Percentiles rank a stretch among this genome's conserved stretches.
Evolutionary conservation across 2,888 invertebrate genomes (phyloP).

Genomic region (Drosophila pseudotakahashii): DNA sequence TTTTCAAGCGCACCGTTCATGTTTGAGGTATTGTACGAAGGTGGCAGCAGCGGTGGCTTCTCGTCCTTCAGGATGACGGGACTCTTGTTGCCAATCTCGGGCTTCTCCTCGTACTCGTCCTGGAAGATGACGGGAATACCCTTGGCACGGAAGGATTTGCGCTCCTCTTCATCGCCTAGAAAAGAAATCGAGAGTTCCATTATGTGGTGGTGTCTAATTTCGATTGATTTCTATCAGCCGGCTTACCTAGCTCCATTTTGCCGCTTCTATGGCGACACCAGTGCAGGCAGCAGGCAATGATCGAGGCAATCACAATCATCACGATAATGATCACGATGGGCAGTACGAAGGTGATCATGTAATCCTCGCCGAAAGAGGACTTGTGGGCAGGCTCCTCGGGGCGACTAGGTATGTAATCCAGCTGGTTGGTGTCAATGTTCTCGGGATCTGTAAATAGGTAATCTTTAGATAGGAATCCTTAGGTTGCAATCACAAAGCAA

Average conservation of each 20-base stretch:
- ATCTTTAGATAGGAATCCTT: background rate
- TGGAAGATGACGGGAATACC: constrained; percentile 98
- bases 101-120: constrained; percentile 97
- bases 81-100: constrained; percentile 94
- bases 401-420: constrained; percentile 80
- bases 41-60: constrained; percentile 95
- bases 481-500: rapidly evolving
- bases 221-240: too few species aligned
- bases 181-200: constrained; percentile 4
- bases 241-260: constrained; percentile 90
- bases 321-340: constrained; percentile 94
- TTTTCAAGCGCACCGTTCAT: constrained; percentile 79
- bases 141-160: constrained; percentile 92
- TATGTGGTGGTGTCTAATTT: background rate
- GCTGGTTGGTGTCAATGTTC: constrained; percentile 73
- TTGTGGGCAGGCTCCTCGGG: constrained; percentile 82
- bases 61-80: constrained; percentile 98
- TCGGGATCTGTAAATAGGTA: constrained; percentile 57
- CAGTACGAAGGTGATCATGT: constrained; percentile 92
- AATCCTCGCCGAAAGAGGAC: constrained; percentile 86
- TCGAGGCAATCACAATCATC: constrained; percentile 93
- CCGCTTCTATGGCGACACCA: constrained; percentile 92
- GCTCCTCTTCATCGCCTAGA: constrained; percentile 90
- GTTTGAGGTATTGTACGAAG: constrained; percentile 85
- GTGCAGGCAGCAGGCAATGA: constrained; percentile 95